Evolutionary conservation across 2,113 vertebrate genomes (phyloP), one percentile per base, ranked within the genome.

Genomic region (Zosterops lateralis): DNA sequence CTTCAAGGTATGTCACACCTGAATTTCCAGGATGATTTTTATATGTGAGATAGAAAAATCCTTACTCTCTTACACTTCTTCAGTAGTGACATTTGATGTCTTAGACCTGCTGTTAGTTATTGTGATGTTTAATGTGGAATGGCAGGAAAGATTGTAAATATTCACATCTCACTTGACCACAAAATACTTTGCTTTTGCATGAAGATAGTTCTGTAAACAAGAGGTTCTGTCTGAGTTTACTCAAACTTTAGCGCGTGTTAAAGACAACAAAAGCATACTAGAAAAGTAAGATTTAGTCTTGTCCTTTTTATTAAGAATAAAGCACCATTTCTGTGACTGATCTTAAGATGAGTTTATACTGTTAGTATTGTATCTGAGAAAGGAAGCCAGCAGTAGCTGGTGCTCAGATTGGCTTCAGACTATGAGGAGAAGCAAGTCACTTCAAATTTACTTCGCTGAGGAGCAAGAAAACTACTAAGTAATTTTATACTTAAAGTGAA

Each of bases 1-100:
- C 68, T 99, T 99, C 97, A 99, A 99, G 99, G 99, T 99, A 99
- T 76, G 97, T 91, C 83, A 28, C 51, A 60, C 74, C 58, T 93
- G 31, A 68, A 22, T 85, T 89, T 90, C 80, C 48, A 71, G 45
- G 61, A 45, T 54, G 47, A 78, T 11, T 31, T 71, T 73, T 65
- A 36, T 4, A 6, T 68, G 17, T 47, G 28, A 81, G 56, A 20
- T 10, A 51, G 10, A 74, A 64, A 65, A 56, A 58, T 42, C 19
- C 7, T 83, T 70, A 58, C 12, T 57, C 12, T 86, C n/a, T 90
- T 28, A 40, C 0, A 1, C 7, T 64, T 74, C 17, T 75, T 67
- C 16, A 11, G 31, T 83, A 42, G 29, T 83, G 17, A 4, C 44
- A 45, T 57, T 87, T 87, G 32, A 12, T 74, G 17, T 81, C 40